phyloP scores from a whole-genome alignment of 2,888 invertebrate species.

The Bedellia somnulentella region DNA sequence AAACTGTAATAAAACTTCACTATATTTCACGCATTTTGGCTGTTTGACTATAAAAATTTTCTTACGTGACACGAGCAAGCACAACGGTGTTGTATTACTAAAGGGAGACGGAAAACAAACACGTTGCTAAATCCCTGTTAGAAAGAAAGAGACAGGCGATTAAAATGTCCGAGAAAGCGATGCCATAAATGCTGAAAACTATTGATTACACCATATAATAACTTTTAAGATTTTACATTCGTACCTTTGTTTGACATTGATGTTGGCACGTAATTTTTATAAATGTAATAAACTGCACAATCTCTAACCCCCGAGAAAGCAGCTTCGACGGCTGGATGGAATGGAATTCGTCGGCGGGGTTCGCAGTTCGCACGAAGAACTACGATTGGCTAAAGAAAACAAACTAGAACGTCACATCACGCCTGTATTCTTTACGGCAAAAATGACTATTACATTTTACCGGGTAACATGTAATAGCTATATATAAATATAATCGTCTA shows the following conservation, averaged over 20 bases:
- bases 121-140: conserved; percentile 35
- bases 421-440: conserved; percentile 16
- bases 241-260: conserved; percentile 52
- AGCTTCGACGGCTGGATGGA: conserved; percentile 62
- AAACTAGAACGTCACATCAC: conserved; percentile 24
- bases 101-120: conserved; percentile 46
- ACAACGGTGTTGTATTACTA: conserved; percentile 62
- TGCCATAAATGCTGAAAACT: conserved; percentile 55
- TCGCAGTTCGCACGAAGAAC: conserved; percentile 37
- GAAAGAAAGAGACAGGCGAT: conserved; percentile 43
- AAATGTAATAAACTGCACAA: conserved; percentile 51
- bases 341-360: conserved; percentile 55
- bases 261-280: conserved; percentile 54
- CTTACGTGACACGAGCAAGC: conserved; percentile 62
- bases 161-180: conserved; percentile 54
- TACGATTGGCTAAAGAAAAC: conserved; percentile 21
- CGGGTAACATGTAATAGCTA: conserved; percentile 41
- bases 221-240: conserved; percentile 15
- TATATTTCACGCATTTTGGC: conserved; percentile 23
- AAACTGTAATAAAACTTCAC: conserved; percentile 2
- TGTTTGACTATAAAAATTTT: conserved; percentile 50
- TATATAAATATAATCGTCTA: conserved; percentile 15
- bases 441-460: conserved; percentile 23
- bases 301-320: conserved; percentile 57
- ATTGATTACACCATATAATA: conserved; percentile 26